Base-by-base conservation (phyloP, 2,888 invertebrate species). In the Entomobrya proxima region DNA sequence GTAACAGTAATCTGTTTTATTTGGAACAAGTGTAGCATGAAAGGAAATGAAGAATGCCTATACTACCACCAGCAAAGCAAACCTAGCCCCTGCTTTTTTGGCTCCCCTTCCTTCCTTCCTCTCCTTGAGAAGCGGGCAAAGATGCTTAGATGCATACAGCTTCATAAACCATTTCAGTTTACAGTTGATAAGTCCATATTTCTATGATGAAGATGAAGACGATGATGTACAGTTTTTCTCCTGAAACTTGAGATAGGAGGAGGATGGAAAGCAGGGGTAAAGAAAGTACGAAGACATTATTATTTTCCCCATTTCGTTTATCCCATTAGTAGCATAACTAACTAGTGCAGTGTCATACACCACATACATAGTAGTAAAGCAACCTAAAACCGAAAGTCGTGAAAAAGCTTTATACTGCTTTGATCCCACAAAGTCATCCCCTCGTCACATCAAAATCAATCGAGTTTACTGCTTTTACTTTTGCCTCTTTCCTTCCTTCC, bases 371-470 rank as follows among this genome's bases (percentile, higher is more conserved):
- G n/a, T n/a, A n/a, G n/a, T n/a, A 13, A 27, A 61, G 58, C 11
- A 61, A 61, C 58, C 11, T 61, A 27, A 37, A 40, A 44, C 44
- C 44, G 11, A 35, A 35, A 67, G 37, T 67, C 37, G 24, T 37
- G 40, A 67, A 37, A 67, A 67, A 21, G n/a, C n/a, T n/a, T n/a
- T 15, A n/a, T 52, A 52, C 61, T 44, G 69, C 69, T 44, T 44
- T 69, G 75, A 75, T 75, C 52, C 21, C 52, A 75, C 75, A 75
- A 69, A 69, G 69, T 47, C 47, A 69, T 69, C 69, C 69, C 69
- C 69, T 69, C 40, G 21, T 47, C 79, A 79, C 79, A 79, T 79
- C 79, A 79, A 52, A 79, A 79, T 79, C 79, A 79, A 79, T 79
- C 78, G 47, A 69, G 44, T 69, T 69, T 69, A 69, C 40, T 69